These are phyloP conservation scores for Chalcosyrphus nemorum DNA, from an alignment of 2,888 invertebrate genomes.

Conservation along the genomic window DNA sequence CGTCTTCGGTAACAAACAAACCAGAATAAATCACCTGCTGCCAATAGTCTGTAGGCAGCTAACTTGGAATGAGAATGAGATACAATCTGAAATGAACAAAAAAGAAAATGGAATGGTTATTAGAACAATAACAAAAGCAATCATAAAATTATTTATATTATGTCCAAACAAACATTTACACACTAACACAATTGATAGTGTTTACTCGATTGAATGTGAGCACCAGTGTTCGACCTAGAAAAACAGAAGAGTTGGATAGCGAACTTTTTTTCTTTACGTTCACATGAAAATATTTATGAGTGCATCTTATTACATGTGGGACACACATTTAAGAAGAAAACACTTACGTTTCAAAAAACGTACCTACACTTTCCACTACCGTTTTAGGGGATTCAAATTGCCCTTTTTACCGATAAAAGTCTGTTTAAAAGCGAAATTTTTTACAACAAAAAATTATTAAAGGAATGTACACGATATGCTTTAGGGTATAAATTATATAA, in stretches of 20 bases:
- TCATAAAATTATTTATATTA: slow-evolving; percentile 6
- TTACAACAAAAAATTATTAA: no score
- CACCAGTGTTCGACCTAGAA: not conserved
- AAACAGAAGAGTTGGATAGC: slow-evolving; percentile 49
- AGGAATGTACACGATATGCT: no score
- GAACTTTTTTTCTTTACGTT: slow-evolving; percentile 30
- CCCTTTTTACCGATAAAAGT: not conserved
- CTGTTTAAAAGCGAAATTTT: no score
- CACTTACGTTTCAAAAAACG: not conserved
- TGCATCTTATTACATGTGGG: not conserved
- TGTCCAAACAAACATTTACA: slow-evolving; percentile 6
- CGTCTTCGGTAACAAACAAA: not conserved
- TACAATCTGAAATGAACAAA: not conserved
- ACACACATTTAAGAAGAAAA: not conserved
- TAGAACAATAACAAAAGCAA: slow-evolving; percentile 7
- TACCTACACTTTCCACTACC: not conserved
- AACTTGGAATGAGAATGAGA: not conserved
- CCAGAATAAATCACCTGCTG: slow-evolving; percentile 1
- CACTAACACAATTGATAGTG: not conserved
- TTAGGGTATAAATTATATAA: not conserved
- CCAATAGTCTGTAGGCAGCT: not conserved
- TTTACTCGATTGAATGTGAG: not conserved
- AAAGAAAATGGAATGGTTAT: slow-evolving; percentile 12
- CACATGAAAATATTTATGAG: not conserved
- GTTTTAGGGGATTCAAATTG: not conserved